These are phyloP conservation scores for Caracal caracal DNA, from an alignment of 2,113 vertebrate species.

Conservation along the genomic window DNA sequence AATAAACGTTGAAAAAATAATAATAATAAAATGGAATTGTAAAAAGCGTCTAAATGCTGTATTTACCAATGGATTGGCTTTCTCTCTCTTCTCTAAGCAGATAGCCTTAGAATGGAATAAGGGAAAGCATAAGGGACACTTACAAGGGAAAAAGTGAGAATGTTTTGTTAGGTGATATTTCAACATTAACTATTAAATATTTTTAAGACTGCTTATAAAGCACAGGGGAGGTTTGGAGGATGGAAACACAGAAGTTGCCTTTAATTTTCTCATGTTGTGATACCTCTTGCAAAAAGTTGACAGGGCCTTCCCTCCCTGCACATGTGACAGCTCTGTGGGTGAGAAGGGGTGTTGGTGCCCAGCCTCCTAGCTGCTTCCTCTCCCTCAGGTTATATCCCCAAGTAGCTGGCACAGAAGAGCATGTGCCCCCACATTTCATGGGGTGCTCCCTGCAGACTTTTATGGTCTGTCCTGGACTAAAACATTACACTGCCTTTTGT, in stretches of 20 bases:
- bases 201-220: background rate
- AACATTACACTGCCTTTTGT: background rate
- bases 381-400: background rate
- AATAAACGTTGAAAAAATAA: too few species aligned
- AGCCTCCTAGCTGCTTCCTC: background rate
- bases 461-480: background rate
- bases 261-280: background rate
- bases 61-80: background rate
- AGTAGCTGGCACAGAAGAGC: background rate
- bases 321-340: rapidly evolving
- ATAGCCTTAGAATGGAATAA: background rate
- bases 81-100: background rate
- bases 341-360: rapidly evolving
- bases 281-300: background rate
- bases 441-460: background rate
- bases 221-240: background rate
- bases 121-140: background rate
- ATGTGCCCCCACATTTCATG: background rate
- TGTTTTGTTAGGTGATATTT: background rate
- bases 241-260: background rate
- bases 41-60: background rate
- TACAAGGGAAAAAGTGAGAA: background rate
- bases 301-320: background rate
- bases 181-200: background rate
- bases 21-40: background rate